Percentiles rank a stretch among this genome's conserved stretches.
phyloP scores from a whole-genome alignment of 2,888 invertebrate species.

The Miltochrista miniata region DNA sequence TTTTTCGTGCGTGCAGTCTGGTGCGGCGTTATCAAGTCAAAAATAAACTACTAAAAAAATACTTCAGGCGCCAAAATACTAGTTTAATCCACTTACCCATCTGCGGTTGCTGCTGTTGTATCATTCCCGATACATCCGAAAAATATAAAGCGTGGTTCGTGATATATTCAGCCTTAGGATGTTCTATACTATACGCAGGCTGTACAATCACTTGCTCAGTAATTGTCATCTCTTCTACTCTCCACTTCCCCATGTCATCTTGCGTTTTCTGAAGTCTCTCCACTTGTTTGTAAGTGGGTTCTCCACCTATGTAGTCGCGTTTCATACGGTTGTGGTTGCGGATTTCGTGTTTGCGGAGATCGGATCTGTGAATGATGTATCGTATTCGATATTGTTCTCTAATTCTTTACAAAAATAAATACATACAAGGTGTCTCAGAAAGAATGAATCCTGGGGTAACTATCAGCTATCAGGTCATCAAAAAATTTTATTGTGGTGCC shows the following conservation, averaged over 20 bases:
- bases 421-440: no score
- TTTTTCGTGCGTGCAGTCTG: no score
- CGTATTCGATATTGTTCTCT: background rate
- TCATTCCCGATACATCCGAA: slow-evolving; percentile 61
- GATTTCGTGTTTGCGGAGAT: slow-evolving; percentile 77
- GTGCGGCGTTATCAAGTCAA: no score
- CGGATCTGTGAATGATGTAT: slow-evolving; percentile 52
- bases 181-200: slow-evolving; percentile 57
- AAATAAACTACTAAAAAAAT: no score
- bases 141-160: slow-evolving; percentile 61
- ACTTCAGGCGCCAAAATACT: no score
- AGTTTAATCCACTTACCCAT: slow-evolving; percentile 48
- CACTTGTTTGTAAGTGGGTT: slow-evolving; percentile 74
- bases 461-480: no score
- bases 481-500: no score
- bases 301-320: slow-evolving; percentile 74
- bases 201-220: slow-evolving; percentile 43
- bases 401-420: no score
- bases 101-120: slow-evolving; percentile 54
- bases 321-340: slow-evolving; percentile 74
- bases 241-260: slow-evolving; percentile 48
- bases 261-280: slow-evolving; percentile 67
- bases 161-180: slow-evolving; percentile 53
- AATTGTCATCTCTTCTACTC: slow-evolving; percentile 33
- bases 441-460: no score